phyloP scores from a whole-genome alignment of 1,140 invertebrate species.

The Phortica variegata region DNA sequence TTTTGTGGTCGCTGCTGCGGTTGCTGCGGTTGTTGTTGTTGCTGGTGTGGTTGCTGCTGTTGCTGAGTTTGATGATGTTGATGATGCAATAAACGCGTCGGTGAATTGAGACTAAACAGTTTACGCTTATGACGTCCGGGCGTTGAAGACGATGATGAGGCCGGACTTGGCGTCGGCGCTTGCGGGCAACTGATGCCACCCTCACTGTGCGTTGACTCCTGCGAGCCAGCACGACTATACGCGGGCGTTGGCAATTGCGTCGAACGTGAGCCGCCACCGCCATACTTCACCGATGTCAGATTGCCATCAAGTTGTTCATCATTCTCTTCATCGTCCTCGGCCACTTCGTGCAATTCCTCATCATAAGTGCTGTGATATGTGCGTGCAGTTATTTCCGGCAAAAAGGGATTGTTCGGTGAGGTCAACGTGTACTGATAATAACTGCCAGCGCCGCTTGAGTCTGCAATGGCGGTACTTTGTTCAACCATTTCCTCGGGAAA shows the following conservation, averaged over 20 bases:
- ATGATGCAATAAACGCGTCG: constrained; percentile 38
- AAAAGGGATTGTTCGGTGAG: constrained; percentile 52
- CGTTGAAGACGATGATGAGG: constrained; percentile 40
- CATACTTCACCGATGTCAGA: constrained; percentile 30
- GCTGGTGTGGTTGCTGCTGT: constrained; percentile 13
- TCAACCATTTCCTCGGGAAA: constrained; percentile 41
- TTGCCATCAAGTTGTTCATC: constrained; percentile 33
- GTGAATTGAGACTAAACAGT: constrained; percentile 45
- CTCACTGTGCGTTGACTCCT: constrained; percentile 47
- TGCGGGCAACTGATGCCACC: constrained; percentile 23
- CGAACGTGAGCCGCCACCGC: constrained; percentile 22
- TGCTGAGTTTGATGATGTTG: constrained; percentile 8
- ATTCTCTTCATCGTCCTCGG: constrained; percentile 10
- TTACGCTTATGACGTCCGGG: constrained; percentile 46
- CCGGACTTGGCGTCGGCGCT: constrained; percentile 35
- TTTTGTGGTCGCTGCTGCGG: constrained; percentile 3
- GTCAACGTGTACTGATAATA: constrained; percentile 53
- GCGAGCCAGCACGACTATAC: constrained; percentile 46
- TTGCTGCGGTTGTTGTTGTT: constrained; percentile 11
- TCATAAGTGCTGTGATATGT: constrained; percentile 47
- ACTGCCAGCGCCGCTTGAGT: constrained; percentile 19
- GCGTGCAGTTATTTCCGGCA: constrained; percentile 50
- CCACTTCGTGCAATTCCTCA: constrained; percentile 15
- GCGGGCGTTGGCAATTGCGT: constrained; percentile 39
- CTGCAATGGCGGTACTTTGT: constrained; percentile 14